Percentiles rank a stretch among this genome's conserved stretches.
Conservation (phyloP, 2,797 vertebrate species). For the Epinephelus coioides region DNA sequence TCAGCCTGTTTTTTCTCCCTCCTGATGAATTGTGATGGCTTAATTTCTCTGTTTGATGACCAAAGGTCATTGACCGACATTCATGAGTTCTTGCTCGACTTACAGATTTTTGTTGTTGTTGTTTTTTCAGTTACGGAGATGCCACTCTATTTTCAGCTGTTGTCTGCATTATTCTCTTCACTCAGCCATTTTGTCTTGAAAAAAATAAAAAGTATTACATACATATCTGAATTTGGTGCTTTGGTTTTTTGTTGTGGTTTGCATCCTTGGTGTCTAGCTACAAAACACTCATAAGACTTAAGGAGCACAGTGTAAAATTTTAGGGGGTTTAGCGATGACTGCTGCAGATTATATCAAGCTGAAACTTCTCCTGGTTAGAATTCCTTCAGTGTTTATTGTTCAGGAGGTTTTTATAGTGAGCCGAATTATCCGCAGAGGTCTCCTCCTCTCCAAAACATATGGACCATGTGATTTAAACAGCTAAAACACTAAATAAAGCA, state of each 20-base stretch:
- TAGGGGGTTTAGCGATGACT: no score
- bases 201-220: slow-evolving; percentile 91
- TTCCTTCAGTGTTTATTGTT: no score
- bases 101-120: slow-evolving; percentile 88
- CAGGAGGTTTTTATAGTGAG: no score
- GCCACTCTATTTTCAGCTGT: slow-evolving; percentile 98
- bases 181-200: slow-evolving; percentile 99
- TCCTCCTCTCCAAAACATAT: no score
- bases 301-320: no score
- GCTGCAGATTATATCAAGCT: no score
- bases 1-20: slow-evolving; percentile 82
- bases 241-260: slow-evolving; percentile 23
- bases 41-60: slow-evolving; percentile 86
- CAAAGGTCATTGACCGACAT: slow-evolving; percentile 96
- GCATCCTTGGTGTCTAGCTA: background rate
- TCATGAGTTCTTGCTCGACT: slow-evolving; percentile 79
- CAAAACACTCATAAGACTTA: background rate
- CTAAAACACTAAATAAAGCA: no score
- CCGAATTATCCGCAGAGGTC: no score
- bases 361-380: no score
- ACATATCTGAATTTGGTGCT: slow-evolving; percentile 81
- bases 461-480: no score
- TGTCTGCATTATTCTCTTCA: slow-evolving; percentile 99
- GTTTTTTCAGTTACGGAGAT: slow-evolving; percentile 95
- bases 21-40: slow-evolving; percentile 71